A percentile compares a stretch with the other conserved stretches of the same genome.
phyloP scores from a whole-genome alignment of 2,797 vertebrate species.

The Betta splendens region DNA sequence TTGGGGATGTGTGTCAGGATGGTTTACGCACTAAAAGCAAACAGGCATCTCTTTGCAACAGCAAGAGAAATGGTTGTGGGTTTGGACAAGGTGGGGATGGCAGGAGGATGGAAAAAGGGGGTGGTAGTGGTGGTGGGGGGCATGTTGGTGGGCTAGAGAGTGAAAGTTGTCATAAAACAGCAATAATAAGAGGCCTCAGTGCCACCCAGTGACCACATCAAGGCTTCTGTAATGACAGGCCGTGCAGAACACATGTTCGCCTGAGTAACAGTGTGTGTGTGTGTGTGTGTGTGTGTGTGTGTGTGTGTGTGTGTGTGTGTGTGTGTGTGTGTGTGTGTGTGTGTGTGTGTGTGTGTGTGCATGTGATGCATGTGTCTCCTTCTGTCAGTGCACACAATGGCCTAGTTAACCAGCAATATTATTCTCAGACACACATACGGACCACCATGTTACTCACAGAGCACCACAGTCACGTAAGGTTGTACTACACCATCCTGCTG shows the following conservation, averaged over 20 bases:
- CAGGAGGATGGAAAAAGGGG: constrained; percentile 4
- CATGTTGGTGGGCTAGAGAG: constrained; percentile 52
- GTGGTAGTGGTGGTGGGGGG: constrained; percentile 18
- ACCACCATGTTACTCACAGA: constrained; percentile 46
- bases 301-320: constrained; percentile 38
- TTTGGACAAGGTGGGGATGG: constrained; percentile 49
- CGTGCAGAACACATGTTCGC: constrained; percentile 67
- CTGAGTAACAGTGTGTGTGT: constrained; percentile 35
- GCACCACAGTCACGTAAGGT: constrained; percentile 40
- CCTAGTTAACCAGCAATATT: constrained; percentile 58
- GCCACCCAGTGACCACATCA: constrained; percentile 84
- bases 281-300: too few species aligned
- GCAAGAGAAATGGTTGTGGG: constrained; percentile 68
- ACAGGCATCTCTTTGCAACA: constrained; percentile 65
- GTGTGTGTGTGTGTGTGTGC: constrained; percentile 25
- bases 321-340: constrained; percentile 34
- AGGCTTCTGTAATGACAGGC: constrained; percentile 79
- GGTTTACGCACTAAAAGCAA: constrained; percentile 72
- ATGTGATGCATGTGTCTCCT: constrained; percentile 36
- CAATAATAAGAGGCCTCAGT: constrained; percentile 79
- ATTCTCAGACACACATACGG: constrained; percentile 53
- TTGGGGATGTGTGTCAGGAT: constrained; percentile 61
- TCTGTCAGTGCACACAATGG: constrained; percentile 61
- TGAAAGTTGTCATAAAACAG: constrained; percentile 80
- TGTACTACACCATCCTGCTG: neutral